A percentile compares a stretch with the other conserved stretches of the same genome.
Conservation (phyloP, 2,113 vertebrate species). For the Thymallus thymallus region DNA sequence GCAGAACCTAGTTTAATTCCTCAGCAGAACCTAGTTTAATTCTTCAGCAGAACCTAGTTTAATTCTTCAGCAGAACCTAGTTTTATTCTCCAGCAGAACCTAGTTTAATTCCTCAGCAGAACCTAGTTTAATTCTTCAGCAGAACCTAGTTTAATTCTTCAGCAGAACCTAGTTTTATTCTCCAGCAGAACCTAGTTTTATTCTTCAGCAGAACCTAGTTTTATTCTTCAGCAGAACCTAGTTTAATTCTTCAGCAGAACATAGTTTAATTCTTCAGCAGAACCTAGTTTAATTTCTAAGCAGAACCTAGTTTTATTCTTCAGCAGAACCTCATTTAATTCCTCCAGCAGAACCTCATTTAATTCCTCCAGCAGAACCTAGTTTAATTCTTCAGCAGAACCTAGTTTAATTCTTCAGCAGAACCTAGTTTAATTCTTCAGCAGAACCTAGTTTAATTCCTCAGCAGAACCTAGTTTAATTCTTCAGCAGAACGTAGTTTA, state of each 20-base stretch:
- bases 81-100: constrained; percentile 26
- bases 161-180: constrained; percentile 26
- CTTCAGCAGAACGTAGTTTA: no score
- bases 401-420: no score
- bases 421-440: constrained; percentile 21
- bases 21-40: constrained; percentile 25
- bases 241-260: no score
- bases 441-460: constrained; percentile 14
- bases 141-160: no score
- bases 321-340: no score
- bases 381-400: no score
- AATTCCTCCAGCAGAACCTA: constrained; percentile 22
- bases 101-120: constrained; percentile 21
- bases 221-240: constrained; percentile 24
- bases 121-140: no score
- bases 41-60: no score
- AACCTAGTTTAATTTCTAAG: no score
- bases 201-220: no score
- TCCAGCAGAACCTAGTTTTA: constrained; percentile 26
- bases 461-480: constrained; percentile 27
- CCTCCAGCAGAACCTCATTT: constrained; percentile 25
- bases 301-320: no score
- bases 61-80: constrained; percentile 23
- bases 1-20: constrained; percentile 15
- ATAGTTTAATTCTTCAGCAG: no score